Base-by-base conservation (phyloP, 2,888 invertebrate genomes). In the Lepidochitona cinerea region DNA sequence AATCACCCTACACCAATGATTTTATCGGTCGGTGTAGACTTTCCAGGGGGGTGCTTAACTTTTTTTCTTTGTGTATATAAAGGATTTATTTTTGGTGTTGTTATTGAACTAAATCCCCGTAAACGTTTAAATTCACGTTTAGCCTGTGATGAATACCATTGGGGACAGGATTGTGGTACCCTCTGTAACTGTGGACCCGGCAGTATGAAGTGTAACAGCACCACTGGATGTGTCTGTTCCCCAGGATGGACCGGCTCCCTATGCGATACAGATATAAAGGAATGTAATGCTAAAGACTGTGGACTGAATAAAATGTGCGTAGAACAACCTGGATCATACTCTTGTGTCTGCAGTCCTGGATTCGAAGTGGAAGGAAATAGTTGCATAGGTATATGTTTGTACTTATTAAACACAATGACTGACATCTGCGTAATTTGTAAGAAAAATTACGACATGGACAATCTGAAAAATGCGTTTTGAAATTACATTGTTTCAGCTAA, bases 101-200 rank as follows among this genome's bases (percentile, higher is more conserved):
- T n/a, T n/a, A n/a, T n/a, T n/a, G n/a, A n/a, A n/a, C n/a, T n/a
- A n/a, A n/a, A n/a, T n/a, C n/a, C n/a, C n/a, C n/a, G n/a, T n/a
- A n/a, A n/a, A n/a, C n/a, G n/a, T n/a, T n/a, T n/a, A n/a, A n/a
- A n/a, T n/a, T n/a, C n/a, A n/a, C n/a, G n/a, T 68, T 52, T 12
- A 68, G 54, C 23, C 37, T 66, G 65, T 33, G 66, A 71, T 26
- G 23, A n/a, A 9, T 71, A 41, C 66, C 71, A 71, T 33, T 71
- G 71, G 71, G 71, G 71, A 12, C 23, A 5, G 9, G 35, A 66
- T 12, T 71, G 71, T 59, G 33, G 49, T 18, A 71, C 64, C 26
- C 54, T 32, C 14, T 71, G 71, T 71, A 18, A 41, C 3, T 65
- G 70, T 66, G 66, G 66, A n/a, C 37, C 18, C 18, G 66, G 66